A percentile compares a stretch with the other conserved stretches of the same genome.
Conservation (phyloP, 2,113 vertebrate species). For the Pleuronectes platessa region DNA sequence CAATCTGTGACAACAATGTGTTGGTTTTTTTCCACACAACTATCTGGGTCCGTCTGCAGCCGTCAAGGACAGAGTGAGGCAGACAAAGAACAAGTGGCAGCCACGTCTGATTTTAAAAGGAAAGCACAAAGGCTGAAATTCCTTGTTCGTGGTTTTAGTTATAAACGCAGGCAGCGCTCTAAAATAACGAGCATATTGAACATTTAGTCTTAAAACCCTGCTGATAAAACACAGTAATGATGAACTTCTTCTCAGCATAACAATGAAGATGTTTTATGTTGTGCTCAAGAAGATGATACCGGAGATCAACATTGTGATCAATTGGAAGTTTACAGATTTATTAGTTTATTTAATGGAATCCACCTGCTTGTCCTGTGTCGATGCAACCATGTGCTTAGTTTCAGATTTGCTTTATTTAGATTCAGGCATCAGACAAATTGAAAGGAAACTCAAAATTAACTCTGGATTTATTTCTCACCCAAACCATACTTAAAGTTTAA, state of each 20-base stretch:
- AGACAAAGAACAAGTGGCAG: neutral
- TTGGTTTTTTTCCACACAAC: neutral
- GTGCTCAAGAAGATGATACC: neutral
- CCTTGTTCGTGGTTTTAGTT: neutral
- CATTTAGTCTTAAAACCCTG: neutral
- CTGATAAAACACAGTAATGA: neutral
- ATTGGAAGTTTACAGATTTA: neutral
- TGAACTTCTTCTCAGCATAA: neutral
- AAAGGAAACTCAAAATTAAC: too few relatives aligned
- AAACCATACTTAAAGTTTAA: too few relatives aligned
- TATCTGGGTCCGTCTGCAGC: neutral
- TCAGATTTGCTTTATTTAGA: neutral
- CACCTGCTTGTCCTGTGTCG: neutral
- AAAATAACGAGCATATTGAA: neutral
- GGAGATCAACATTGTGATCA: neutral
- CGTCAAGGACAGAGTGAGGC: slow-evolving; percentile 1
- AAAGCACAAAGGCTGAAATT: neutral
- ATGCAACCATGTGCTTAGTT: neutral
- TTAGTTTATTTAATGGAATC: too few relatives aligned
- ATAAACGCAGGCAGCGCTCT: neutral
- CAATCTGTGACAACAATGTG: neutral
- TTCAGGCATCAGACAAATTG: neutral
- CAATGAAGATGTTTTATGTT: neutral
- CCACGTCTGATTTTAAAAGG: neutral
- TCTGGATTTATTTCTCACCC: too few relatives aligned